A percentile compares a stretch with the other conserved stretches of the same genome.
Conservation (phyloP, 2,113 vertebrate species). For the Pavo muticus region DNA sequence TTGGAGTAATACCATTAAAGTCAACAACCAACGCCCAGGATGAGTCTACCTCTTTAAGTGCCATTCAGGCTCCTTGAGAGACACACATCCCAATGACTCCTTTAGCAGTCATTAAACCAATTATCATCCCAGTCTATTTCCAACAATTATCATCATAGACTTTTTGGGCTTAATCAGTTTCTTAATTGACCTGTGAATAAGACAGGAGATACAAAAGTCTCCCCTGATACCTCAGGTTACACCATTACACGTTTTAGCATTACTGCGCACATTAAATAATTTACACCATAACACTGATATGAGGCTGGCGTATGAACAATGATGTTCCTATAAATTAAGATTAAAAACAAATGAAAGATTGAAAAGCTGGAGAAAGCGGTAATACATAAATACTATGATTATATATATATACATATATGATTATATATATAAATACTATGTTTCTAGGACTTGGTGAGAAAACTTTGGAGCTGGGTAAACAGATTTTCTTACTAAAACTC, state of each 20-base stretch:
- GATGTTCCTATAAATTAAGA: background rate
- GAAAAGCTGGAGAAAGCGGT: background rate
- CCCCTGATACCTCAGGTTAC: conserved; percentile 58
- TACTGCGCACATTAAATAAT: conserved; percentile 8
- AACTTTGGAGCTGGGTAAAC: background rate
- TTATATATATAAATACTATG: background rate
- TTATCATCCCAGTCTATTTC: conserved; percentile 72
- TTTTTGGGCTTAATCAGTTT: conserved; percentile 68
- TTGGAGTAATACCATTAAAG: conserved; percentile 53
- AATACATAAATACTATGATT: background rate
- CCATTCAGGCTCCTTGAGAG: conserved; percentile 57
- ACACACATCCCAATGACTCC: conserved; percentile 56
- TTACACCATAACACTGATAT: background rate
- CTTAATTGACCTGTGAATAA: conserved; percentile 70
- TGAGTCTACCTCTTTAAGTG: conserved; percentile 56
- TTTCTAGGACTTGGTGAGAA: background rate
- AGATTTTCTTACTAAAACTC: background rate
- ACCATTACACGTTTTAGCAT: background rate
- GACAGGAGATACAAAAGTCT: conserved; percentile 46
- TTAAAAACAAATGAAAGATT: background rate
- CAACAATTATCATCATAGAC: conserved; percentile 68
- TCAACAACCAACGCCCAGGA: conserved; percentile 58
- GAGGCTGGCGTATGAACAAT: background rate
- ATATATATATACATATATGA: background rate
- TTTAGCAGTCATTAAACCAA: conserved; percentile 72